Percentiles rank a stretch among this genome's conserved stretches.
These are phyloP conservation scores for Coturnix japonica DNA, from an alignment of 2,113 vertebrate genomes.

Conservation along the genomic window DNA sequence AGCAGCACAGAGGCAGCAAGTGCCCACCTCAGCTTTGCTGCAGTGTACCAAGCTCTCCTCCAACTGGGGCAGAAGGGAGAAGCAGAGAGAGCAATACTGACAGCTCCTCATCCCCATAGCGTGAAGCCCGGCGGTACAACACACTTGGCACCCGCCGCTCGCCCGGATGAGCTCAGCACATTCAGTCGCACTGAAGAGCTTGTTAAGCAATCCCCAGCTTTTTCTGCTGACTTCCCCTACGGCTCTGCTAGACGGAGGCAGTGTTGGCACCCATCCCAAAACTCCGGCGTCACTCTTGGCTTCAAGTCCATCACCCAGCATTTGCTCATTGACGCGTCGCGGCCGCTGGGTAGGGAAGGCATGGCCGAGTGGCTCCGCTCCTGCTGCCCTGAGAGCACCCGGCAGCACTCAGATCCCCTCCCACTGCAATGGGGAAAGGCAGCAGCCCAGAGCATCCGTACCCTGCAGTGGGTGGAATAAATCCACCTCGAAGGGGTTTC, in stretches of 20 bases:
- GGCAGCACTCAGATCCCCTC: not conserved
- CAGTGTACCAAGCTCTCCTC: not conserved
- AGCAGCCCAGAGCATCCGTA: not conserved
- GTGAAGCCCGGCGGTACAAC: accelerated
- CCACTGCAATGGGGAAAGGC: accelerated
- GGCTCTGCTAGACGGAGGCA: not conserved
- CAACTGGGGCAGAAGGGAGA: not conserved
- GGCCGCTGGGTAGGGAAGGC: no score
- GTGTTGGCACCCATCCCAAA: conserved; percentile 19
- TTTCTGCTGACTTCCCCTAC: conserved; percentile 11
- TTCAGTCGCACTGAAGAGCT: not conserved
- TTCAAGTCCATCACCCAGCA: not conserved
- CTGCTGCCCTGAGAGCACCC: not conserved
- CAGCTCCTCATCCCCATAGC: accelerated
- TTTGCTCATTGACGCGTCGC: accelerated
- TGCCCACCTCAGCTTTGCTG: not conserved
- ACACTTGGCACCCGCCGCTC: accelerated
- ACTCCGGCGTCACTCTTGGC: not conserved
- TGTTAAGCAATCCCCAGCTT: not conserved
- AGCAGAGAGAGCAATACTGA: no score
- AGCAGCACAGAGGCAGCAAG: not conserved
- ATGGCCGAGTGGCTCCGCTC: not conserved
- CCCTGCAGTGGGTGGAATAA: accelerated
- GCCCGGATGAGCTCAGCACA: not conserved
- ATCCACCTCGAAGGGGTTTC: not conserved